phyloP scores from a whole-genome alignment of 2,888 invertebrate genomes.

The Malthinus seriepunctatus region DNA sequence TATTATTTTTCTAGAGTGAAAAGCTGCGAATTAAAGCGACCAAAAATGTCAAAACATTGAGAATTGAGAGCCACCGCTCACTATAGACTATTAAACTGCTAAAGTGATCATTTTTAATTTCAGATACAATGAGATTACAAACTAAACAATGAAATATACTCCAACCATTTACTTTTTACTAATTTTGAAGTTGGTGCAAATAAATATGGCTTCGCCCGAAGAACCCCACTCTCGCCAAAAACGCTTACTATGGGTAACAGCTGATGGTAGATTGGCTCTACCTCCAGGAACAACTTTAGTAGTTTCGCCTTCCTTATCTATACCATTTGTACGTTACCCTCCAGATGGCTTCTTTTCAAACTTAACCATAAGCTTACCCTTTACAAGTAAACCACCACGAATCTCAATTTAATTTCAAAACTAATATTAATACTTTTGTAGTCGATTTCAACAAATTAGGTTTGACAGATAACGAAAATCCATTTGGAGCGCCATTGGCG shows the following conservation, averaged over 20 bases:
- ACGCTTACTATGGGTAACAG: slow-evolving; percentile 82
- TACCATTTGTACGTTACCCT: slow-evolving; percentile 84
- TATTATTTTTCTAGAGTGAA: too few relatives aligned
- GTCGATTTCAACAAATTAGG: slow-evolving; percentile 86
- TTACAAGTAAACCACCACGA: slow-evolving; percentile 81
- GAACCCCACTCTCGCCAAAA: slow-evolving; percentile 74
- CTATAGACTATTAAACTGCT: too few relatives aligned
- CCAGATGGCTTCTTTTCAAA: slow-evolving; percentile 85
- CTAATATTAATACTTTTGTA: slow-evolving; percentile 49
- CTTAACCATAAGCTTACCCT: slow-evolving; percentile 80
- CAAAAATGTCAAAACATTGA: too few relatives aligned
- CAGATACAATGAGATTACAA: not conserved
- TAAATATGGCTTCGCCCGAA: slow-evolving; percentile 19
- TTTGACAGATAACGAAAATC: slow-evolving; percentile 86
- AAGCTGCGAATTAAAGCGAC: too few relatives aligned
- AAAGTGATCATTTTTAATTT: too few relatives aligned
- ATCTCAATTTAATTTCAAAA: too few relatives aligned
- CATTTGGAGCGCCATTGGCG: slow-evolving; percentile 79
- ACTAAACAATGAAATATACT: slow-evolving; percentile 1
- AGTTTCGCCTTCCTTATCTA: slow-evolving; percentile 77
- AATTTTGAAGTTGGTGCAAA: slow-evolving; percentile 12
- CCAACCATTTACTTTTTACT: slow-evolving; percentile 15
- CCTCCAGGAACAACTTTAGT: slow-evolving; percentile 82
- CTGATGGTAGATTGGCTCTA: slow-evolving; percentile 79
- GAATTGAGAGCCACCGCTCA: too few relatives aligned